These are phyloP conservation scores for Myripristis jacobus DNA, from an alignment of 2,797 vertebrate species.

Conservation along the genomic window DNA sequence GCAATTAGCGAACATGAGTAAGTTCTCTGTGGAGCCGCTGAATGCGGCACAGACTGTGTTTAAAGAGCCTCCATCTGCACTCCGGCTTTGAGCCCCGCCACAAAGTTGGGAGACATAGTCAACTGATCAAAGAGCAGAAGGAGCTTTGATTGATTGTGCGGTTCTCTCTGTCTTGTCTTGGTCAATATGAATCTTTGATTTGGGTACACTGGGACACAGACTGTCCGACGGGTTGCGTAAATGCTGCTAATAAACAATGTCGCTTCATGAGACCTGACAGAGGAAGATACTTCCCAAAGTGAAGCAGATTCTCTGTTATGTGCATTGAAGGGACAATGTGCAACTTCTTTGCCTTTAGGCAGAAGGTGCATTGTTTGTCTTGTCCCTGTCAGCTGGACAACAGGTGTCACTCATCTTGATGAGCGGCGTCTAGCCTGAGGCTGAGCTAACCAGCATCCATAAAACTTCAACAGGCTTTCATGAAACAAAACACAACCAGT, in stretches of 20 bases:
- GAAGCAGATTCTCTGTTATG: neutral
- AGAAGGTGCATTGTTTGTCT: too few species aligned
- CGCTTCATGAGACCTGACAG: neutral
- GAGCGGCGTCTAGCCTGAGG: too few species aligned
- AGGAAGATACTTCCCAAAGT: neutral
- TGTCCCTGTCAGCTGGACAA: too few species aligned
- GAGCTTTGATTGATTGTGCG: conserved; percentile 19
- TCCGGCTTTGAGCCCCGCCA: conserved; percentile 34
- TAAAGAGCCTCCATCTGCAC: conserved; percentile 23
- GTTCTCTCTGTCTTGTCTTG: conserved; percentile 25
- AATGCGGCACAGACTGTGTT: conserved; percentile 18
- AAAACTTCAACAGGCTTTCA: too few species aligned
- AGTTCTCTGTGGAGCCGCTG: conserved; percentile 15
- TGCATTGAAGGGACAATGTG: too few species aligned
- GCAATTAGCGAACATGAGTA: conserved; percentile 67
- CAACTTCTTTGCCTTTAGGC: too few species aligned
- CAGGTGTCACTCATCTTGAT: too few species aligned
- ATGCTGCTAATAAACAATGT: conserved; percentile 12
- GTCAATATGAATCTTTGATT: conserved; percentile 21
- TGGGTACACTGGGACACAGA: conserved; percentile 3
- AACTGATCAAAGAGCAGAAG: conserved; percentile 55
- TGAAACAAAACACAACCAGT: too few species aligned
- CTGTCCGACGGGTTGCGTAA: conserved; percentile 30
- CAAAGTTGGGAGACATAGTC: conserved; percentile 8
- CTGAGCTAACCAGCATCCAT: too few species aligned